A percentile compares a stretch with the other conserved stretches of the same genome.
Conservation (phyloP, 2,113 vertebrate species). For the Siniperca chuatsi region DNA sequence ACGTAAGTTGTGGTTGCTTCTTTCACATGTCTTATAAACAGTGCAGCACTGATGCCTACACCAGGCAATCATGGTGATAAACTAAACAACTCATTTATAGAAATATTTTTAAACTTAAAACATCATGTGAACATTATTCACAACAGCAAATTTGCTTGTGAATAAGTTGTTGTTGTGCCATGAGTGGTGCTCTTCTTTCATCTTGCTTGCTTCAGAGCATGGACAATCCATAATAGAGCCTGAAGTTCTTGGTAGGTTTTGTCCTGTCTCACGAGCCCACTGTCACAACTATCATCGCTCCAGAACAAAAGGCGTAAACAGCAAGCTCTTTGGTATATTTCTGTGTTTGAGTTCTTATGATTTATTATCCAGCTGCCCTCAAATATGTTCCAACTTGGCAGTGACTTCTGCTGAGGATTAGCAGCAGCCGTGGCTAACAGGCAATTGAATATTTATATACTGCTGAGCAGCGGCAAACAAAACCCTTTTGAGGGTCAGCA, state of each 20-base stretch:
- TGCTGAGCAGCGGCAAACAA: slow-evolving; percentile 58
- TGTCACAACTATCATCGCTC: slow-evolving; percentile 55
- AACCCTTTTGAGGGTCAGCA: slow-evolving; percentile 61
- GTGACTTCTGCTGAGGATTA: slow-evolving; percentile 67
- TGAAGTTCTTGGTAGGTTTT: slow-evolving; percentile 28
- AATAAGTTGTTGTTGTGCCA: not conserved
- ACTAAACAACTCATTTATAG: not conserved
- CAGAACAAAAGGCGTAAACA: slow-evolving; percentile 63
- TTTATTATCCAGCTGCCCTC: slow-evolving; percentile 70
- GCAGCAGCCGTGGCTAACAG: slow-evolving; percentile 68
- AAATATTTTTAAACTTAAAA: not conserved
- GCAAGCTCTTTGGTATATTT: slow-evolving; percentile 57
- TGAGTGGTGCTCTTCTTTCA: slow-evolving; percentile 25
- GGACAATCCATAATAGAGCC: slow-evolving; percentile 4
- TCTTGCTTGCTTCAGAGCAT: not conserved
- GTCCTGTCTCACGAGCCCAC: slow-evolving; percentile 28
- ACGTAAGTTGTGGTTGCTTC: not conserved
- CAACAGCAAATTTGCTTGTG: not conserved
- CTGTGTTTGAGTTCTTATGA: slow-evolving; percentile 57
- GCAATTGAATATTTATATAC: slow-evolving; percentile 80
- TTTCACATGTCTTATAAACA: not conserved
- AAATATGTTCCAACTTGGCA: slow-evolving; percentile 70
- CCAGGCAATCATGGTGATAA: not conserved
- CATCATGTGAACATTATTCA: not conserved
- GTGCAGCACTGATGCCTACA: not conserved